Percentiles rank a stretch among this genome's conserved stretches.
These are phyloP conservation scores for Drosophila setosimentum DNA, from an alignment of 2,888 invertebrate species.

Conservation along the genomic window DNA sequence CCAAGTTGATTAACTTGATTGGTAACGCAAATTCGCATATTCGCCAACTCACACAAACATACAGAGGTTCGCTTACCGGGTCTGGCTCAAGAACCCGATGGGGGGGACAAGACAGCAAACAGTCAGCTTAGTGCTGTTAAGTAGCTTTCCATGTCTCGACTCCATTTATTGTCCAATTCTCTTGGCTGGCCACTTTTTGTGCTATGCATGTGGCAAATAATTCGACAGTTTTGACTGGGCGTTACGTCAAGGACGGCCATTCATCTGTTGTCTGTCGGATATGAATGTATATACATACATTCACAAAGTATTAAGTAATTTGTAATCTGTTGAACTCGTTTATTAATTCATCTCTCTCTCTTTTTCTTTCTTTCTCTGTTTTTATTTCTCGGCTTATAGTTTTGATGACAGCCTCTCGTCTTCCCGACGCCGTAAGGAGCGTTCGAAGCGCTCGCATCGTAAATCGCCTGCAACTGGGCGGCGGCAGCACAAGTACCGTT, in stretches of 20 bases:
- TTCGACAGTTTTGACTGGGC: conserved; percentile 69
- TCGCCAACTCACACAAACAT: conserved; percentile 68
- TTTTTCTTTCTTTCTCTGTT: conserved; percentile 5
- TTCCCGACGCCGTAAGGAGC: conserved; percentile 90
- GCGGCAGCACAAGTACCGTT: conserved; percentile 88
- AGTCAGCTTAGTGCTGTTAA: conserved; percentile 64
- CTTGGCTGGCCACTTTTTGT: conserved; percentile 34
- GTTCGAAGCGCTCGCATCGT: conserved; percentile 94
- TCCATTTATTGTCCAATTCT: conserved; percentile 63
- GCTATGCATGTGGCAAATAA: conserved; percentile 36
- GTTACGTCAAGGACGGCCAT: conserved; percentile 78
- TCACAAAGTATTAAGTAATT: conserved; percentile 43
- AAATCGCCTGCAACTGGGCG: conserved; percentile 92
- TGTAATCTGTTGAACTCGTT: conserved; percentile 24
- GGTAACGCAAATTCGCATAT: conserved; percentile 75
- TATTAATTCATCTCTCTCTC: conserved; percentile 43
- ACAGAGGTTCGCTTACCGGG: conserved; percentile 11
- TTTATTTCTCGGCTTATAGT: conserved; percentile 67
- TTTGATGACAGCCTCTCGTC: conserved; percentile 88
- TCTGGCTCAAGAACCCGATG: conserved; percentile 54
- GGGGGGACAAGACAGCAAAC: conserved; percentile 31
- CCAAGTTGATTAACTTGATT: conserved; percentile 81
- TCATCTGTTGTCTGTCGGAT: conserved; percentile 50
- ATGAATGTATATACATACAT: conserved; percentile 5
- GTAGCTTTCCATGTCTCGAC: conserved; percentile 76